phyloP scores from a whole-genome alignment of 2,888 invertebrate genomes.

The Mesorhabditis belari region DNA sequence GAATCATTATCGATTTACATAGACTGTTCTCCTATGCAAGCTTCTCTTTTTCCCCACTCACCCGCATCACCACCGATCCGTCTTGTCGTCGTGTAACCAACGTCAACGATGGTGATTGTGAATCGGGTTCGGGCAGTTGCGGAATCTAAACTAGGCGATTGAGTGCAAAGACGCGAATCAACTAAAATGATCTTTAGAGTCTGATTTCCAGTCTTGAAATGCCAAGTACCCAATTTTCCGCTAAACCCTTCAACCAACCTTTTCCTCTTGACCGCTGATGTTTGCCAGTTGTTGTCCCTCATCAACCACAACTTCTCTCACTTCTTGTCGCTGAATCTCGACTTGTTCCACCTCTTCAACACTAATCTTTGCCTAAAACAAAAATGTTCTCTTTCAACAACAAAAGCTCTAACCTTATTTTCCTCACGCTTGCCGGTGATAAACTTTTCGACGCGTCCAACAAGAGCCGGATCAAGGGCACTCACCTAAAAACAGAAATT shows the following conservation, averaged over 20 bases:
- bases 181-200: too few relatives aligned
- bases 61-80: background rate
- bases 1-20: background rate
- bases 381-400: too few relatives aligned
- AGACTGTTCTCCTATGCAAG: background rate
- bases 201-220: too few relatives aligned
- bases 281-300: conserved; percentile 2
- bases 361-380: too few relatives aligned
- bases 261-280: conserved; percentile 25
- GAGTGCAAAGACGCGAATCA: too few relatives aligned
- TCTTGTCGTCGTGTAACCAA: conserved; percentile 2
- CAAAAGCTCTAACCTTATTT: too few relatives aligned
- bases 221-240: too few relatives aligned
- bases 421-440: conserved; percentile 16
- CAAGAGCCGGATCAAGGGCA: conserved; percentile 14
- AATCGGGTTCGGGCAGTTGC: too few relatives aligned
- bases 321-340: conserved; percentile 1
- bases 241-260: conserved; percentile 9
- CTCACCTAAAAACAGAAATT: conserved; percentile 9
- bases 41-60: background rate
- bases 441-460: conserved; percentile 20
- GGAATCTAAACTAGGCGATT: too few relatives aligned
- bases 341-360: too few relatives aligned
- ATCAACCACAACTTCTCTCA: conserved; percentile 4
- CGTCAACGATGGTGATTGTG: background rate